A percentile compares a stretch with the other conserved stretches of the same genome.
These are phyloP conservation scores for Perognathus longimembris DNA, from an alignment of 2,113 vertebrate species.

Conservation along the genomic window DNA sequence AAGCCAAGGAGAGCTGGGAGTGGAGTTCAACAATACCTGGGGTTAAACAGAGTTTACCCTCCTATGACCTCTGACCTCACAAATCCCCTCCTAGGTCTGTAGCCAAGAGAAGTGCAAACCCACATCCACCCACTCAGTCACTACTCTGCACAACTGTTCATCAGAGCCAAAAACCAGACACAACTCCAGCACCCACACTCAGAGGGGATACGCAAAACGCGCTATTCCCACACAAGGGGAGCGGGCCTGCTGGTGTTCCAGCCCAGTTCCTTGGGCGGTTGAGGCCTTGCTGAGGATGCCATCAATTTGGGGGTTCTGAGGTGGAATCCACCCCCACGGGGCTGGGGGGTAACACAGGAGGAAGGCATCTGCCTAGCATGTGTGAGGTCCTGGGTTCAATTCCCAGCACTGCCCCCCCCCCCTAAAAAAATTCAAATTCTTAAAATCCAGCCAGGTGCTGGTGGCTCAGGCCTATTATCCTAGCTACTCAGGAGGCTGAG, in stretches of 20 bases:
- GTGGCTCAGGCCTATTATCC: no score
- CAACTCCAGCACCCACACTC: background rate
- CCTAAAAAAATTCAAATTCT: background rate
- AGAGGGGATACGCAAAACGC: background rate
- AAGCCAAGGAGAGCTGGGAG: background rate
- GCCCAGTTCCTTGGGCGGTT: background rate
- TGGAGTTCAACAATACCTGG: background rate
- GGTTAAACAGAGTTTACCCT: background rate
- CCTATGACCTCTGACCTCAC: background rate
- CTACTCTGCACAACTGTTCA: background rate
- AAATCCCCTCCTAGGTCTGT: background rate
- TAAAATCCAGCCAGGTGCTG: no score
- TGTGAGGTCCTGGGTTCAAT: background rate
- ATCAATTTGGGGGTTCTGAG: no score
- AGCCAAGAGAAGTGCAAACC: background rate
- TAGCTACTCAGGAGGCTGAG: no score
- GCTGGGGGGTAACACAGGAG: background rate
- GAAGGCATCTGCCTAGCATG: background rate
- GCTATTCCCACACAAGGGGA: background rate
- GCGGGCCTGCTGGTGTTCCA: rapidly evolving
- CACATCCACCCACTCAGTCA: background rate
- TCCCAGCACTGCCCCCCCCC: background rate
- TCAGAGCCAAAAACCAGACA: background rate
- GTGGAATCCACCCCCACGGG: background rate
- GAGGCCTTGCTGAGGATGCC: no score